These are phyloP conservation scores for Drosophila simulans DNA, from an alignment of 1,140 invertebrate genomes.

Conservation along the genomic window DNA sequence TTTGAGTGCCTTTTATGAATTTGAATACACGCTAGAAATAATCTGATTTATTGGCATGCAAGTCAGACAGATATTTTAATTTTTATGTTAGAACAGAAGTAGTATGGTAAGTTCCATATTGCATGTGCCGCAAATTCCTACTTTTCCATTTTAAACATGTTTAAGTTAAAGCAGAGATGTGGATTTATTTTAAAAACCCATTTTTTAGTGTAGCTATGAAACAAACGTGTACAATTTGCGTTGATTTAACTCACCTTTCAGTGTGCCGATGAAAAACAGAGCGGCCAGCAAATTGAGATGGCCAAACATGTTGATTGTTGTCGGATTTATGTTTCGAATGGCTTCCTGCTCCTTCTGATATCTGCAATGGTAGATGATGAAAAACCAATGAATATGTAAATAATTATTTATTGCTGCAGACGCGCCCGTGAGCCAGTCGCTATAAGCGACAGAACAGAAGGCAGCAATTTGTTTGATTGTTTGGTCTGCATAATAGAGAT, in stretches of 20 bases:
- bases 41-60: not conserved
- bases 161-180: too few relatives aligned
- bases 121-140: too few relatives aligned
- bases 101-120: too few relatives aligned
- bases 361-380: slow-evolving; percentile 8
- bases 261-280: slow-evolving; percentile 50
- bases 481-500: slow-evolving; percentile 77
- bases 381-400: slow-evolving; percentile 35
- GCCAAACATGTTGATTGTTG: slow-evolving; percentile 62
- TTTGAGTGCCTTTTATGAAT: slow-evolving; percentile 15
- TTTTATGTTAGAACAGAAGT: too few relatives aligned
- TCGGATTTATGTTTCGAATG: slow-evolving; percentile 7
- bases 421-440: slow-evolving; percentile 26
- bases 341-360: slow-evolving; percentile 2
- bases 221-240: slow-evolving; percentile 5
- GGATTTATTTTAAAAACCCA: too few relatives aligned
- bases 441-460: slow-evolving; percentile 35
- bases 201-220: not conserved
- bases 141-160: too few relatives aligned
- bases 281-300: slow-evolving; percentile 46
- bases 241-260: slow-evolving; percentile 66
- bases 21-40: not conserved
- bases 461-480: slow-evolving; percentile 73
- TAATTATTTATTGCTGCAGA: slow-evolving; percentile 29
- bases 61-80: not conserved